phyloP scores from a whole-genome alignment of 2,888 invertebrate genomes.

The Limnephilus marmoratus region DNA sequence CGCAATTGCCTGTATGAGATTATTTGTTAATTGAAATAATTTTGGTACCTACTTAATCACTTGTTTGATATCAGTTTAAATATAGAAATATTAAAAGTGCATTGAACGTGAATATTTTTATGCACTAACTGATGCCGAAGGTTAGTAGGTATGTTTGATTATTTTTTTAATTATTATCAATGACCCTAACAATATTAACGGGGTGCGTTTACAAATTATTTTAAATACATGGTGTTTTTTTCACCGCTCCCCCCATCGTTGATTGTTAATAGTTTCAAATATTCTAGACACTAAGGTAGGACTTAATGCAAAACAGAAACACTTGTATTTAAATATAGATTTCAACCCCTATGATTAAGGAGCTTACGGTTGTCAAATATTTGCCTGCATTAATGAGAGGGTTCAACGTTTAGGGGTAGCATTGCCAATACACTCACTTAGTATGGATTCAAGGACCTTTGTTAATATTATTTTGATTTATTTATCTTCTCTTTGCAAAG shows the following conservation, averaged over 20 bases:
- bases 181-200: no score
- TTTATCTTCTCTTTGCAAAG: neutral
- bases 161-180: no score
- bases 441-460: slow-evolving; percentile 13
- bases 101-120: no score
- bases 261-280: neutral
- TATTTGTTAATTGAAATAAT: no score
- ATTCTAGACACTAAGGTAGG: neutral
- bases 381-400: slow-evolving; percentile 51
- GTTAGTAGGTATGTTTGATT: no score
- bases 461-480: neutral
- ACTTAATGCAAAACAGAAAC: neutral
- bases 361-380: slow-evolving; percentile 51
- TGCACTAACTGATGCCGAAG: no score
- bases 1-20: no score
- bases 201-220: no score
- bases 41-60: no score
- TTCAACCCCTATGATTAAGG: slow-evolving; percentile 48
- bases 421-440: slow-evolving; percentile 7
- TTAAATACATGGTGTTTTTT: neutral
- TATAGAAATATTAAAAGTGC: no score
- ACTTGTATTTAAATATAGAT: slow-evolving; percentile 36
- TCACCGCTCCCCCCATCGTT: neutral
- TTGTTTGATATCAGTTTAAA: no score
- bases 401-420: slow-evolving; percentile 34